Conservation (phyloP, 1,140 invertebrate genomes). For the Venustaconcha ellipsiformis region DNA sequence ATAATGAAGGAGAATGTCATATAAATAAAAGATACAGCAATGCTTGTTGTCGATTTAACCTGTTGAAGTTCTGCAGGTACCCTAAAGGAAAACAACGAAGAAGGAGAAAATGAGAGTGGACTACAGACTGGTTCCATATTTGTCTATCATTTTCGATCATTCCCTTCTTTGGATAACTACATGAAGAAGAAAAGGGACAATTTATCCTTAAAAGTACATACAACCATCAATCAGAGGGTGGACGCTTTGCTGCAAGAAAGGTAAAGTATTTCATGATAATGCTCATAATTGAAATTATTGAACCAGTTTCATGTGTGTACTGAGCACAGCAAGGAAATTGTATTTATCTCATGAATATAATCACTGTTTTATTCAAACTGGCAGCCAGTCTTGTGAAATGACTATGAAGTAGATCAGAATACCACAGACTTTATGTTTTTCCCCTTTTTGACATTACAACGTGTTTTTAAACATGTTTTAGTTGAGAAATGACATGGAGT, state of each 20-base stretch:
- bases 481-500: too few relatives aligned
- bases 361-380: too few relatives aligned
- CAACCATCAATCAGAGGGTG: conserved; percentile 49
- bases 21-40: too few relatives aligned
- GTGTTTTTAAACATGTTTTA: not conserved
- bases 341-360: too few relatives aligned
- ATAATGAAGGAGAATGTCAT: too few relatives aligned
- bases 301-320: not conserved
- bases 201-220: conserved; percentile 39
- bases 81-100: conserved; percentile 1
- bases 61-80: not conserved
- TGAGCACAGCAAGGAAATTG: not conserved
- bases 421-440: not conserved
- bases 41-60: too few relatives aligned
- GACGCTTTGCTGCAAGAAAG: conserved; percentile 55
- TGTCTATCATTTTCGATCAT: conserved; percentile 52
- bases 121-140: conserved; percentile 44
- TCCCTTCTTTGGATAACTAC: conserved; percentile 54
- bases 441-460: not conserved
- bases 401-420: too few relatives aligned
- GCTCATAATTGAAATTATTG: not conserved
- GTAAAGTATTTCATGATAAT: conserved; percentile 22
- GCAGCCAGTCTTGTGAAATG: too few relatives aligned
- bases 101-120: conserved; percentile 19
- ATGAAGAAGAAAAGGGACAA: conserved; percentile 37